Evolutionary conservation across 1,140 invertebrate species (phyloP).

Genomic region (Drosophila bocki): DNA sequence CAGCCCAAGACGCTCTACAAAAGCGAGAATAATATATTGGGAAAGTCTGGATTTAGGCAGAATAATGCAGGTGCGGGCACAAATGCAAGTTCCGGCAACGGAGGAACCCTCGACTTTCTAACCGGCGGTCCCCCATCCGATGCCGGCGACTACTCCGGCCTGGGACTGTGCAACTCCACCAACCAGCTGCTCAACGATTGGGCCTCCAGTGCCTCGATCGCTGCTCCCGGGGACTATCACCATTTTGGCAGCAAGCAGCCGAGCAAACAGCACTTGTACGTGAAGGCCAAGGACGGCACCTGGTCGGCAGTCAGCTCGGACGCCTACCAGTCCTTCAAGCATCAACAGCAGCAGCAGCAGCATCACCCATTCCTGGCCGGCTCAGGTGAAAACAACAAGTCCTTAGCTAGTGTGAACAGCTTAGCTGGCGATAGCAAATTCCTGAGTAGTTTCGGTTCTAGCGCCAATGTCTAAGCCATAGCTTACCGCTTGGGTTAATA

Average conservation of each 20-base stretch:
- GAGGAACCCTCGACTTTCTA: slow-evolving; percentile 61
- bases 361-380: slow-evolving; percentile 63
- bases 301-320: slow-evolving; percentile 84
- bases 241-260: slow-evolving; percentile 81
- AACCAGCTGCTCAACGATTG: slow-evolving; percentile 83
- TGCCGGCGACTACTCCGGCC: slow-evolving; percentile 58
- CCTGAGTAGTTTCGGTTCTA: slow-evolving; percentile 78
- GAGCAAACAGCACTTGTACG: slow-evolving; percentile 81
- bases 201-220: slow-evolving; percentile 77
- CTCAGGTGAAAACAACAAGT: slow-evolving; percentile 70
- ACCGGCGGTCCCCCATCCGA: slow-evolving; percentile 63
- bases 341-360: slow-evolving; percentile 65
- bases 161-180: slow-evolving; percentile 78
- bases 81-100: slow-evolving; percentile 19
- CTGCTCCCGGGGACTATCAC: slow-evolving; percentile 74
- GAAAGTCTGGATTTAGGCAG: slow-evolving; percentile 51
- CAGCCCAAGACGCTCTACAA: slow-evolving; percentile 81
- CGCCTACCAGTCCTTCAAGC: slow-evolving; percentile 78
- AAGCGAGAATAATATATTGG: slow-evolving; percentile 83
- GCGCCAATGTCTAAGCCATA: slow-evolving; percentile 72
- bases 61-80: neutral
- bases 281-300: slow-evolving; percentile 83
- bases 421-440: slow-evolving; percentile 75
- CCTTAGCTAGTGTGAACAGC: slow-evolving; percentile 70
- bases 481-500: slow-evolving; percentile 31